Base-by-base conservation (phyloP, 1,140 invertebrate genomes). In the Halyomorpha halys region DNA sequence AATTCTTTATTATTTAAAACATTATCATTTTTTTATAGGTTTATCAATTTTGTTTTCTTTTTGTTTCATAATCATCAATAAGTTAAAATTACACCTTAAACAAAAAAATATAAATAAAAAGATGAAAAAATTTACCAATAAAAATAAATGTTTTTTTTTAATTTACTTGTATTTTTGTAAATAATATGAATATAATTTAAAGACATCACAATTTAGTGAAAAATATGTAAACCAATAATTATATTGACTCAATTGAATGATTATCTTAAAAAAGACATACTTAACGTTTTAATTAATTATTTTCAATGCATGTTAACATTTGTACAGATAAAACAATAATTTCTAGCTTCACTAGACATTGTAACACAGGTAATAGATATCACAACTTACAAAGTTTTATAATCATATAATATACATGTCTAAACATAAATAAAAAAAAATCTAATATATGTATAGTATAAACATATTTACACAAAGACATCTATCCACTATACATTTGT, bases 301-400 rank as follows among this genome's bases (percentile, higher is more conserved):
- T 39, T 18, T 27, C 16, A 62, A 62, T 25, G 19, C 11, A 62
- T 44, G 45, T 25, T 8, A 25, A 18, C 23, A 19, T 47, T 45
- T 47, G 19, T 19, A 19, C 25, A 44, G 16, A 21, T 45, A 45
- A 62, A 47, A 47, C 18, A 62, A 62, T 27, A 62, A 39, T 39
- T 39, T 39, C 34, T 39, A 39, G 34, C 34, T 39, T 39, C 13
- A 39, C 34, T 39, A 39, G 34, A 39, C 34, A 39, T 39, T 39
- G 13, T 39, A 39, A 39, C 34, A 39, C 34, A 39, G 34, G 34
- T 39, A 39, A 39, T 39, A 11, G 34, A 44, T 44, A 60, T 60
- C 59, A 60, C 59, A 39, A 44, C n/a, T 60, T 14, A 60, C 15
- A 60, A 60, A 60, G 18, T 60, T 44, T 16, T 44, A 18, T 56